These are phyloP conservation scores for Cherax quadricarinatus DNA, from an alignment of 1,140 invertebrate species.

Conservation along the genomic window DNA sequence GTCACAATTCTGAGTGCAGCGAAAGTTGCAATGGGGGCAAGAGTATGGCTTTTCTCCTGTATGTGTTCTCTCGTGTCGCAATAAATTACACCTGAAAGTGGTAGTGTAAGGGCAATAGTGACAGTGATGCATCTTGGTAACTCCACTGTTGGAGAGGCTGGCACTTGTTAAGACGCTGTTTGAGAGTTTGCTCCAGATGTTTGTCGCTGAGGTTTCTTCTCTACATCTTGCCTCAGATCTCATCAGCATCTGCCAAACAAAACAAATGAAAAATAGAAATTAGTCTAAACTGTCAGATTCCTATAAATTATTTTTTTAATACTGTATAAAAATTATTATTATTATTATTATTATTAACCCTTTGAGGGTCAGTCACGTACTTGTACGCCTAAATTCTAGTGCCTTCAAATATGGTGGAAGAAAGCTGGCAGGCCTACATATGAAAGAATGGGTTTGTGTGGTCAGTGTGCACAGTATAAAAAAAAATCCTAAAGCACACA, in stretches of 20 bases:
- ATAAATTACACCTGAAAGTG: slow-evolving; percentile 25
- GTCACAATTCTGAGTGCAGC: slow-evolving; percentile 60
- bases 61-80: slow-evolving; percentile 24
- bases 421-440: too few relatives aligned
- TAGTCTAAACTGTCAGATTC: too few relatives aligned
- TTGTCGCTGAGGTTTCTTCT: neutral
- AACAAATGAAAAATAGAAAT: neutral
- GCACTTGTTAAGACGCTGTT: neutral
- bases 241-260: neutral
- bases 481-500: too few relatives aligned
- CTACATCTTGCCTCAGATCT: neutral
- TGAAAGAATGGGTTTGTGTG: too few relatives aligned
- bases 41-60: slow-evolving; percentile 36
- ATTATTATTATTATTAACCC: too few relatives aligned
- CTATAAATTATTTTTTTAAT: neutral
- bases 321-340: too few relatives aligned
- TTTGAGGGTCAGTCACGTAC: too few relatives aligned
- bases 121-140: slow-evolving; percentile 34
- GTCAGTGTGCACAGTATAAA: too few relatives aligned
- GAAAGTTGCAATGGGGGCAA: slow-evolving; percentile 56
- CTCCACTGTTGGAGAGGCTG: neutral
- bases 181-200: neutral
- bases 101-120: slow-evolving; percentile 32
- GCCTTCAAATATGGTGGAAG: too few relatives aligned
- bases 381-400: too few relatives aligned